Base-by-base conservation (phyloP, 1,140 invertebrate genomes). In the Neodiprion fabricii region DNA sequence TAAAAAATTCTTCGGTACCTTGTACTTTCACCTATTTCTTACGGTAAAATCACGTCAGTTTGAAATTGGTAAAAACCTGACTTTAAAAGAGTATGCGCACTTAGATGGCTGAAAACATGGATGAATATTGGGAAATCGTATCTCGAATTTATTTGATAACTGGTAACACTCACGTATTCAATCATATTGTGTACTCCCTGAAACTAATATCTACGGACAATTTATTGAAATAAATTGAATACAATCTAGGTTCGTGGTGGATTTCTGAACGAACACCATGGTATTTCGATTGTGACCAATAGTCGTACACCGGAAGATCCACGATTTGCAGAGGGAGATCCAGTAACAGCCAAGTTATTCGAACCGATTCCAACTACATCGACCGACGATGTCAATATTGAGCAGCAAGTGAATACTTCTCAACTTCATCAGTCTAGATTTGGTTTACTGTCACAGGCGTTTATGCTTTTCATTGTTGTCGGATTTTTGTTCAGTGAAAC, bases 401-500 rank as follows among this genome's bases (percentile, higher is more conserved):
- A 85, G 77, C 90, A 86, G 77, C 88, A 92, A 84, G 92, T 96
- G 71, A 94, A 97, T 87, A 91, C 92, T 14, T 97, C 96, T n/a
- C 96, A 98, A 83, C 87, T 98, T 66, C 95, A 97, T 85, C 96
- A 98, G 86, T 97, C 96, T 8, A 90, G 96, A 68, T 89, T 97
- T 65, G 96, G 97, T 23, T 90, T 98, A 67, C 85, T 98, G 65
- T 95, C 94, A 74, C 96, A 97, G 89, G 96, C 96, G 9, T 90
- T 96, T 71, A 91, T 94, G 89, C 90, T 97, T 3, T 94, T 97
- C 74, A 92, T 96, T 74, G 94, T 97, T 73, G 94, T 95, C 47
- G 92, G 95, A 23, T 97, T 98, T 88, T 91, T 98, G 5, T 94
- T 96, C 77, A 96, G 95, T 11, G 96, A 98, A 85, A 96, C 95